Percentiles rank a stretch among this genome's conserved stretches.
Conservation (phyloP, 2,888 invertebrate genomes). For the Cybosia mesomella region DNA sequence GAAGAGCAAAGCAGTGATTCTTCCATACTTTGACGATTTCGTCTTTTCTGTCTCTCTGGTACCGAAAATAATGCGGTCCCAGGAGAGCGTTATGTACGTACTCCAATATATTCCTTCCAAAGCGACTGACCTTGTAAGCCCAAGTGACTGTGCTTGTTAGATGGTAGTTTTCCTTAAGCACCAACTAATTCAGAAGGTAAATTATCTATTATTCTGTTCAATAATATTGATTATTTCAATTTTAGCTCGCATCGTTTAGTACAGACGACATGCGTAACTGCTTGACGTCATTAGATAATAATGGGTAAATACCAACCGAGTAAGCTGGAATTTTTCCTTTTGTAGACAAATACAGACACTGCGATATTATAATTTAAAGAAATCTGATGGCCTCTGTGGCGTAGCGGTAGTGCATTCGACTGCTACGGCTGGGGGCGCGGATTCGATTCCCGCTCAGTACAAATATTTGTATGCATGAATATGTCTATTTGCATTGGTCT, state of each 20-base stretch:
- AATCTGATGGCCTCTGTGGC: no score
- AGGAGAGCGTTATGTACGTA: not conserved
- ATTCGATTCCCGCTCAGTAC: no score
- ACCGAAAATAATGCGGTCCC: not conserved
- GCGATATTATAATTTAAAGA: not conserved
- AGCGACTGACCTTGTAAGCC: not conserved
- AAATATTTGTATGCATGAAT: no score
- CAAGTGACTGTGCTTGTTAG: not conserved
- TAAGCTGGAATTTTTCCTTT: not conserved
- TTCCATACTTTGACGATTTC: not conserved
- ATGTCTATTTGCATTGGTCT: no score
- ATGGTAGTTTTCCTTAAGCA: not conserved
- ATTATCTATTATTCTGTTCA: constrained; percentile 24
- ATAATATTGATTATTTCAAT: constrained; percentile 40
- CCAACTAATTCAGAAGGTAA: constrained; percentile 5
- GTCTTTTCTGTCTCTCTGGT: not conserved
- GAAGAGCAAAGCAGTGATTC: not conserved
- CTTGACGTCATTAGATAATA: constrained; percentile 5
- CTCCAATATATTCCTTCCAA: not conserved
- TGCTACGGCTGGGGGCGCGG: no score
- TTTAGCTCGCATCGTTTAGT: constrained; percentile 20
- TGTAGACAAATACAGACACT: not conserved
- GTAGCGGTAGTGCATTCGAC: no score
- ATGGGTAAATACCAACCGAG: not conserved
- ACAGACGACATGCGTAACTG: constrained; percentile 1